Base-by-base conservation (phyloP, 2,113 vertebrate genomes). In the Dolichallabes microphthalmus region DNA sequence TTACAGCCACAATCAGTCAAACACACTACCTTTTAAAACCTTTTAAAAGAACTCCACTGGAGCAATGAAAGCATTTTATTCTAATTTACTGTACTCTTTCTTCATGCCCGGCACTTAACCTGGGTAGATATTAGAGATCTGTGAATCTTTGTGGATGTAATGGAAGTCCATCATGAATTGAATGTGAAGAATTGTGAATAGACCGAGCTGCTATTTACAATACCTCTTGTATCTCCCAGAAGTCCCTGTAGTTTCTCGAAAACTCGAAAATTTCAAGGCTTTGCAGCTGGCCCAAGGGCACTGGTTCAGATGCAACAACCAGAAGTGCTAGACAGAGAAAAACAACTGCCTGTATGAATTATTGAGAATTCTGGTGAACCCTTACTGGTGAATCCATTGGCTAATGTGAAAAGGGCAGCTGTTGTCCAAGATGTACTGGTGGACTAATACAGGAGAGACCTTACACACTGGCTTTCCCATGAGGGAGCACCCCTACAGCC, bases 1-100 rank as follows among this genome's bases (percentile, higher is more conserved):
- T 60, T 83, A 83, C 80, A 57, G 17, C 22, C 39, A 53, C 74
- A 83, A 74, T 82, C 83, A 83, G 80, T 82, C 80, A 74, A 88
- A 85, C 19, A 53, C 75, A 25, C 45, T 32, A 35, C 74, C 75
- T 52, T 80, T 80, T 83, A 83, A 88, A 83, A 30, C 52, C 55
- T 32, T 76, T 77, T 50, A 84, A 55, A 60, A 85, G 22, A 82
- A 68, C 32, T 77, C 53, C 20, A 39, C 27, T 7, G 57, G 39
- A 52, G n/a, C 83, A 82, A 57, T 13, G 32, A 20, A 61, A 60
- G 66, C 55, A 22, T 35, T 35, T 75, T 17, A 4, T 27, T 27
- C 27, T 64, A 55, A 82, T 88, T 79, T 79, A 85, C 57, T 30
- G 30, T 63, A 57, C 20, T 55, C 45, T 79, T 78, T 45, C 22